phyloP scores from a whole-genome alignment of 1,140 invertebrate genomes.

The Galendromus occidentalis region DNA sequence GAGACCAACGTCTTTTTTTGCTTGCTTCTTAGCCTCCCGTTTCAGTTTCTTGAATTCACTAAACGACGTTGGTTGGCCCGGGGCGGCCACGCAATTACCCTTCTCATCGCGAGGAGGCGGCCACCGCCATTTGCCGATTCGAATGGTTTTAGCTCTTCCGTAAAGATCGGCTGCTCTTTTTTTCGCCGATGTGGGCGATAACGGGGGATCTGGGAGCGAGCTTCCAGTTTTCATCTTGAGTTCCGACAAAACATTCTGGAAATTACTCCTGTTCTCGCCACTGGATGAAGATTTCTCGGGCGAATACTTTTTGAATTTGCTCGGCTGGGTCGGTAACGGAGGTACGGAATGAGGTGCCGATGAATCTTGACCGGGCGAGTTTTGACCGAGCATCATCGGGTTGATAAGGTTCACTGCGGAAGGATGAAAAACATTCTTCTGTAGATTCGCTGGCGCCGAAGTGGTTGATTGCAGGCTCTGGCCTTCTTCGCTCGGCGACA shows the following conservation, averaged over 20 bases:
- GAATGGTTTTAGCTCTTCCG: constrained; percentile 74
- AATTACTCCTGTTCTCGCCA: background rate
- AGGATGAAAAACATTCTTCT: background rate
- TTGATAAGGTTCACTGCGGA: constrained; percentile 22
- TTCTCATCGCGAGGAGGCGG: constrained; percentile 61
- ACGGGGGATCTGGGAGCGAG: background rate
- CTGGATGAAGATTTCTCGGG: constrained; percentile 15
- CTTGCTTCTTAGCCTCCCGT: constrained; percentile 3
- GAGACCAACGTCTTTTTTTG: constrained; percentile 16
- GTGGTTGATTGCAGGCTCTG: constrained; percentile 9
- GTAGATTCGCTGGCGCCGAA: constrained; percentile 15
- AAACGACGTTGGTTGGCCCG: constrained; percentile 41
- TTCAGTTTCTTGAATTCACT: constrained; percentile 55
- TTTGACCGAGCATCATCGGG: background rate
- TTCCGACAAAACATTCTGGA: constrained; percentile 24
- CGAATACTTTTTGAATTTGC: background rate
- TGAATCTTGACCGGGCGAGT: background rate
- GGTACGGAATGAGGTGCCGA: constrained; percentile 31
- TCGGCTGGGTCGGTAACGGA: background rate
- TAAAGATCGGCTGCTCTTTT: constrained; percentile 44
- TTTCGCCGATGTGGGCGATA: constrained; percentile 14
- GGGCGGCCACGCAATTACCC: constrained; percentile 22
- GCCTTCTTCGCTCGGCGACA: constrained; percentile 13
- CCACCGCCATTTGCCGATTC: constrained; percentile 91
- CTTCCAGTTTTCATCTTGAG: constrained; percentile 26